phyloP scores from a whole-genome alignment of 2,888 invertebrate species.

The Dryocosmus kuriphilus region DNA sequence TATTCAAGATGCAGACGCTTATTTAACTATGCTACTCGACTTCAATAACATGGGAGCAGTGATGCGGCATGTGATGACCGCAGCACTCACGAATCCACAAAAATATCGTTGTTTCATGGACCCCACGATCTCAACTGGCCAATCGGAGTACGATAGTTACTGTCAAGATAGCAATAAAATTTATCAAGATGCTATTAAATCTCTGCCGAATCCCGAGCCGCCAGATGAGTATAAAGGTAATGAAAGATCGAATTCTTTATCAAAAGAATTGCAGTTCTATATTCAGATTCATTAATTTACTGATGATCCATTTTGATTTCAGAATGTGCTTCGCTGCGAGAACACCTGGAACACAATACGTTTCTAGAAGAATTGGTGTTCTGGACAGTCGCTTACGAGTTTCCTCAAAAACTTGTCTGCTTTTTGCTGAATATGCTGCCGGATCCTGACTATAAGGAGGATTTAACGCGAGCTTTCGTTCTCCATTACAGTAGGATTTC shows the following conservation, averaged over 20 bases:
- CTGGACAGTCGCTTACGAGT: constrained; percentile 98
- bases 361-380: constrained; percentile 97
- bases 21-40: constrained; percentile 94
- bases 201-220: constrained; percentile 87
- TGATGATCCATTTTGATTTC: constrained; percentile 9
- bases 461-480: constrained; percentile 95
- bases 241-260: neutral
- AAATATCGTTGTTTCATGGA: constrained; percentile 74
- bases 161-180: constrained; percentile 86
- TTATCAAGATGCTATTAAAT: constrained; percentile 90
- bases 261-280: neutral
- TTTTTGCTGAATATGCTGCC: constrained; percentile 96
- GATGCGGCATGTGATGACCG: constrained; percentile 95
- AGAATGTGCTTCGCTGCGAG: constrained; percentile 88
- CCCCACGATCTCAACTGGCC: constrained; percentile 63
- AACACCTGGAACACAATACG: constrained; percentile 88
- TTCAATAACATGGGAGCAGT: constrained; percentile 98
- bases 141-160: constrained; percentile 86
- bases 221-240: constrained; percentile 85
- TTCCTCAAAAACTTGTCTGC: constrained; percentile 97
- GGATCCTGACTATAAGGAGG: constrained; percentile 96
- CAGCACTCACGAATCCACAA: constrained; percentile 92
- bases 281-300: neutral
- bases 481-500: constrained; percentile 97
- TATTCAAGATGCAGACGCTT: constrained; percentile 91